Evolutionary conservation across 2,888 invertebrate species (phyloP), one percentile per base, ranked within the genome.

Genomic region (Sesamia inferens): DNA sequence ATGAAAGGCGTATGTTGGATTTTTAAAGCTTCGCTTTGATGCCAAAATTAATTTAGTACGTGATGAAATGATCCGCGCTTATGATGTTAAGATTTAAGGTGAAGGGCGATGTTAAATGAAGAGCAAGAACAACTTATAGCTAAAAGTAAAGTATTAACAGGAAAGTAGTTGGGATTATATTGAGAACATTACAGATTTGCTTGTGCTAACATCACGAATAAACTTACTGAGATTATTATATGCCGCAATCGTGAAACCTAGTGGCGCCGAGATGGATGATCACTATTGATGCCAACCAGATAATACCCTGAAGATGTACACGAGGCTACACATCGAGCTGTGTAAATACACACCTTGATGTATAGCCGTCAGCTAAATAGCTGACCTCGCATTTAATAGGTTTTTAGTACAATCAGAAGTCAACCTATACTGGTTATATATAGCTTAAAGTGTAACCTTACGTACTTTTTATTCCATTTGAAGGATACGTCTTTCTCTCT

Each of bases 1-100:
- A 55, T 70, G 31, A 55, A 83, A 83, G 85, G 85, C 74, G 80
- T 85, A 68, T 62, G 69, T 78, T 57, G 69, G 65, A 71, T 67
- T 84, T 75, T 82, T 75, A 67, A 68, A 73, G 72, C 76, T 71
- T 66, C 62, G 61, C 76, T 84, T 84, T 84, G 78, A 79, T 77
- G 68, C 79, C 51, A 75, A 74, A 76, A 78, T 75, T 78, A 72
- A 79, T 78, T 79, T 78, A 70, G 62, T 70, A 62, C 22, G 57
- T 39, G 64, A 42, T 67, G 47, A 64, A 71, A 76, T 74, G 68
- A 76, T 74, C 39, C 19, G 47, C 58, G 57, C 47, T 74, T 72
- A 78, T 64, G 69, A 71, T 71, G 61, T 69, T 39, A 63, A 55
- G 54, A 71, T 79, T 82, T 70, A 76, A 79, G 72, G 70, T 76